Evolutionary conservation across 1,140 invertebrate species (phyloP).

Genomic region (Cyclargus thomasi): DNA sequence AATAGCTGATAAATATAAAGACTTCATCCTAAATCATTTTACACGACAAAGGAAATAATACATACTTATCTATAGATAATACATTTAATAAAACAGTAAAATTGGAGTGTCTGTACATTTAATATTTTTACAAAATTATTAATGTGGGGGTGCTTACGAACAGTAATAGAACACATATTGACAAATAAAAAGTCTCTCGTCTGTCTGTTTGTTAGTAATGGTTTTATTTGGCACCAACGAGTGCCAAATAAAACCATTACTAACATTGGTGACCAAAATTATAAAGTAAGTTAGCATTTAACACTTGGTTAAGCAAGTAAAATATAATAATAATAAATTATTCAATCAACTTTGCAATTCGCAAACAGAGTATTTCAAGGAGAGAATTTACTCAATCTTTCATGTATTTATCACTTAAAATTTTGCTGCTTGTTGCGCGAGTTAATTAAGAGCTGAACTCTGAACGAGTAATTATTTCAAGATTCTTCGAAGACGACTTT

Average conservation of each 20-base stretch:
- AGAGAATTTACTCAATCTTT: not conserved
- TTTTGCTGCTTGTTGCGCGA: conserved; percentile 7
- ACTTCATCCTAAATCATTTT: no score
- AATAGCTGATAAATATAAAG: no score
- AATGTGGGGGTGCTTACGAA: no score
- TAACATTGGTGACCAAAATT: not conserved
- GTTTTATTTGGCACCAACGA: no score
- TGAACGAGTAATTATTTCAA: conserved; percentile 3
- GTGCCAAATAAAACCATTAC: not conserved
- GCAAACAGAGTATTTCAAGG: not conserved
- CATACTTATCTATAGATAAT: no score
- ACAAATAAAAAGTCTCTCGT: no score
- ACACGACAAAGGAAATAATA: no score
- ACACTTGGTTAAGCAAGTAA: not conserved
- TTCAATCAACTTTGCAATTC: not conserved
- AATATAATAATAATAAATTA: conserved; percentile 1
- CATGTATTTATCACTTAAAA: conserved; percentile 11
- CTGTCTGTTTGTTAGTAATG: no score
- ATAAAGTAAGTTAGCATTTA: not conserved
- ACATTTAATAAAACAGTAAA: no score
- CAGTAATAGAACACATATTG: no score
- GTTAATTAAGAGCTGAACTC: not conserved
- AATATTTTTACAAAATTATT: no score
- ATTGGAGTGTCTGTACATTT: no score
- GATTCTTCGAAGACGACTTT: not conserved